Evolutionary conservation across 2,113 vertebrate species (phyloP), one percentile per base, ranked within the genome.

Genomic region (Coryphaenoides rupestris): DNA sequence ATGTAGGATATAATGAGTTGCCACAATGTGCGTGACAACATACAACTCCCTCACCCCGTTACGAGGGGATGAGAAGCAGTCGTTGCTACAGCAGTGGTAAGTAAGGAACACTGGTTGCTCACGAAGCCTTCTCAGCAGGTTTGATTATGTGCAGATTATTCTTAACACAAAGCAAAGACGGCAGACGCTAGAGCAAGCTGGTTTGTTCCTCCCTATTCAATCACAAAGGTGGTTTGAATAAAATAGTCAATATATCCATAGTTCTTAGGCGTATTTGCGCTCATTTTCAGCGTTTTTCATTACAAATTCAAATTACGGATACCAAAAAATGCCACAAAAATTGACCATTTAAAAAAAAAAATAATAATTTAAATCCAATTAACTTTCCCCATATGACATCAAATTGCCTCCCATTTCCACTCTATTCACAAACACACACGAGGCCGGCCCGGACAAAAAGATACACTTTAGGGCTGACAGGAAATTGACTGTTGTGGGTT

Each of bases 301-400:
- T 85, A 82, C 63, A 68, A 75, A 88, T 83, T 83, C 76, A 89
- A 89, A 89, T 81, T 75, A 78, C 75, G 68, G 75, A 73, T 62
- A 73, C 73, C 10, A 86, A 84, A 82, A 40, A 84, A 82, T 69
- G 79, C 60, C 2, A 77, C 65, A 80, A 85, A n/a, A 83, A 87
- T 85, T 84, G 86, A 79, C 76, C 86, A 84, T 88, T 87, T 87
- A 71, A 86, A 87, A 84, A 84, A 66, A 68, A 87, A 50, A 17
- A 50, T 50, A 90, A 87, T 89, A 83, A 91, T 86, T 84, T 68
- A 85, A 86, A 89, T 85, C 84, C 87, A 89, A 92, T 90, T 89
- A 88, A 85, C 82, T 84, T 83, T 59, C 63, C 65, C 74, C 76
- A 85, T 82, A 76, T 79, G 55, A 81, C 70, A 73, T 77, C 84